These are phyloP conservation scores for Lepidurus couesii DNA, from an alignment of 1,140 invertebrate species.

Conservation along the genomic window DNA sequence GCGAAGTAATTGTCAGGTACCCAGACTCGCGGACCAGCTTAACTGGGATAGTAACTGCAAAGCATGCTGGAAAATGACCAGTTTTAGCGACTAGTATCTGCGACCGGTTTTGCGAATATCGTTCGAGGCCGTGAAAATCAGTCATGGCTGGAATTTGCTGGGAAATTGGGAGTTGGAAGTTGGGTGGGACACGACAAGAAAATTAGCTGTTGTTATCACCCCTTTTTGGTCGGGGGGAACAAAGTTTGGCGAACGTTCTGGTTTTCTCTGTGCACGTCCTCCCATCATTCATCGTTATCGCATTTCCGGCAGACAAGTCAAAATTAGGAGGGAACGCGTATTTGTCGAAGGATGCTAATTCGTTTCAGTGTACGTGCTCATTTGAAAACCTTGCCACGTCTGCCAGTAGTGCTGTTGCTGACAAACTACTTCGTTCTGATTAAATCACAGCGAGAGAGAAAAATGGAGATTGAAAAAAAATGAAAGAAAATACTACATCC, in stretches of 20 bases:
- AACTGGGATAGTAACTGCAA: background rate
- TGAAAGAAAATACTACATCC: too few species aligned
- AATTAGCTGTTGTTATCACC: constrained; percentile 18
- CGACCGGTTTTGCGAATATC: background rate
- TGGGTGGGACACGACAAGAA: background rate
- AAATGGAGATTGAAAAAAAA: constrained; percentile 11
- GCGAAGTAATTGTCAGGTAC: too few species aligned
- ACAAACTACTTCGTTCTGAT: background rate
- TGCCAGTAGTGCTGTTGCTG: background rate
- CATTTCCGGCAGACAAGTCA: constrained; percentile 21
- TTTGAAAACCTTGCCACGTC: constrained; percentile 2
- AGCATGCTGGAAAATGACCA: background rate
- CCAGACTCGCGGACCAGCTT: too few species aligned
- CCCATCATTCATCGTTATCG: constrained; percentile 10
- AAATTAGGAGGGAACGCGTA: constrained; percentile 9
- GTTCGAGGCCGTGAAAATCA: background rate
- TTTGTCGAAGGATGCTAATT: background rate
- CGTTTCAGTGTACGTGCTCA: background rate
- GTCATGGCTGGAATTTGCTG: background rate
- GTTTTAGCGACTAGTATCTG: background rate
- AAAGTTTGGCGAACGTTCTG: background rate
- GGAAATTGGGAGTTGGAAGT: background rate
- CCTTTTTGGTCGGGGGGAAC: background rate
- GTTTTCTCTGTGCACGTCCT: background rate
- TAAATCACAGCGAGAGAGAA: background rate